Evolutionary conservation across 1,140 invertebrate genomes (phyloP), one percentile per base, ranked within the genome.

Genomic region (Steinernema khuongi): DNA sequence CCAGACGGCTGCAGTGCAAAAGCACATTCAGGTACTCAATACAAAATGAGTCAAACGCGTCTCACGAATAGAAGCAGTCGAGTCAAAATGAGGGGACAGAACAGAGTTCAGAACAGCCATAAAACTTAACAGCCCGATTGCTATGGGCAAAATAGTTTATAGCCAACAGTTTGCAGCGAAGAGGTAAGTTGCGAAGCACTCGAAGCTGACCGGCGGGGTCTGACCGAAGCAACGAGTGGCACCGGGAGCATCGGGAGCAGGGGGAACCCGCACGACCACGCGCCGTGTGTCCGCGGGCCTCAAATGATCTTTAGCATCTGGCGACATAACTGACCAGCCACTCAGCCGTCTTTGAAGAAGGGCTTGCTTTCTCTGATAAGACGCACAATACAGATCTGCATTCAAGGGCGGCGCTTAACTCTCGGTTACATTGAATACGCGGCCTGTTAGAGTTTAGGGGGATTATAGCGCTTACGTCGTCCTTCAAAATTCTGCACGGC

Each of bases 351-450:
- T 60, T 60, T 60, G 50, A n/a, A 60, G 50, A 60, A 60, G 50
- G 50, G 50, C 26, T 60, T 14, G 14, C 50, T 60, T 14, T 60
- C 19, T 22, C 50, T 60, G 50, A 60, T 60, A 60, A 60, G 50
- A 22, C n/a, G n/a, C 50, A 60, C 50, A 60, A 60, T 60, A 60
- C 50, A 60, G 50, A 60, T 60, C 22, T 60, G 11, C 50, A 22
- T 60, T 22, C 50, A 60, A 60, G 50, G 50, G 50, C 50, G 50
- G 50, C 26, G 14, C 50, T 22, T 60, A 7, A 7, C 36, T 41
- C 50, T 60, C 26, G 14, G 4, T 60, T 14, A 60, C 50, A 60
- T 11, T n/a, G 50, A 60, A 60, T 60, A 60, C 50, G 11, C 50
- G 50, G 14, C 19, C 11, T 60, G 50, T 26, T 26, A 60, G 50